Base-by-base conservation (phyloP, 2,797 vertebrate genomes). In the Tadarida brasiliensis region DNA sequence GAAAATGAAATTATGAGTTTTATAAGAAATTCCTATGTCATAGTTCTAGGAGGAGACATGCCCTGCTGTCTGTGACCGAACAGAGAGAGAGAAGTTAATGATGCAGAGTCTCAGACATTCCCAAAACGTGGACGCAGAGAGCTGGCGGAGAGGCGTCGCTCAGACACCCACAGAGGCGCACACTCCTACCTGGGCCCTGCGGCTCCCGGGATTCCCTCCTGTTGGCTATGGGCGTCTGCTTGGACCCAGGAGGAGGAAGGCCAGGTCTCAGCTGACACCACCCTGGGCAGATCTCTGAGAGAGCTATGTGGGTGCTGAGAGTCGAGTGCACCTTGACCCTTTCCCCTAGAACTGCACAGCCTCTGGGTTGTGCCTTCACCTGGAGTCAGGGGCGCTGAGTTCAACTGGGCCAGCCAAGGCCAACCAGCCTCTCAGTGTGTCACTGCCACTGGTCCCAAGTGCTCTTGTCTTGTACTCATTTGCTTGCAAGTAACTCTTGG, bases 401-500 rank as follows among this genome's bases (percentile, higher is more conserved):
- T 65, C 22, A 12, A 28, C 39, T 7, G 26, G 15, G 24, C 57
- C 44, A 6, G n/a, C 22, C 51, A 71, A 30, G 28, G 22, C 30
- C 63, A 28, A 0, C 24, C 56, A 56, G 11, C 67, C 4, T 78
- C 47, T 67, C 1, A 8, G n/a, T 28, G 54, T 1, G 2, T 51
- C 61, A 20, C 19, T 1, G 15, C n/a, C 30, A 1, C 16, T 24
- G 3, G 19, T 12, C 39, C n/a, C 19, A 20, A 11, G 14, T 17
- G 78, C 80, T 80, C 65, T 57, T 35, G 24, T 33, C 33, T 59
- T 47, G 24, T 54, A 67, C 59, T 81, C 26, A 24, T 91, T 90
- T 59, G 91, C 71, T 95, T 97, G 95, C 74, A 30, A 67, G 67
- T 65, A 63, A 28, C 16, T 95, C 91, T n/a, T 11, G 68, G 63